Percentiles rank a stretch among this genome's conserved stretches.
phyloP scores from a whole-genome alignment of 2,113 vertebrate genomes.

The Thalassarche chlororhynchos region DNA sequence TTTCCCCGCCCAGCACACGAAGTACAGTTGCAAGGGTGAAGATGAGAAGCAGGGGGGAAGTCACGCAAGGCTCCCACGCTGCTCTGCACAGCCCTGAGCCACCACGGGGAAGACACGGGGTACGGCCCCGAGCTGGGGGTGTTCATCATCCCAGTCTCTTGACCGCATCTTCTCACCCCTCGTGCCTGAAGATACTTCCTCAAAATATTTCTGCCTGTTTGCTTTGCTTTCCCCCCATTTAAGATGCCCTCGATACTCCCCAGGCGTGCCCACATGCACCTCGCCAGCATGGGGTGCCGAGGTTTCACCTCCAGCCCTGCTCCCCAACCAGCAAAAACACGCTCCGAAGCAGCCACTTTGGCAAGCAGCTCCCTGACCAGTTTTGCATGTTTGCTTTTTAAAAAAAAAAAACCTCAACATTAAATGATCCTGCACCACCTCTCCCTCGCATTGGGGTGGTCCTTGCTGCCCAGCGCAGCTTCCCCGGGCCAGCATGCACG shows the following conservation, averaged over 20 bases:
- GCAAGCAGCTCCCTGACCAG: not conserved
- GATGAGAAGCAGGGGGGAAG: not conserved
- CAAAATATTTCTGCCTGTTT: not conserved
- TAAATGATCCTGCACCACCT: not conserved
- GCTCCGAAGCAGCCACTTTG: not conserved
- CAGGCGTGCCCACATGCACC: accelerated
- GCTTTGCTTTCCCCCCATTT: not conserved
- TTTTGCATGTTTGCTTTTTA: not conserved
- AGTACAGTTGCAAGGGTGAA: not conserved
- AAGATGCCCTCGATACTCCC: not conserved
- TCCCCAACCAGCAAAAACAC: not conserved
- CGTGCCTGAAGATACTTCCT: not conserved
- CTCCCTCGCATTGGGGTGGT: not conserved
- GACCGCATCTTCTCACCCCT: not conserved
- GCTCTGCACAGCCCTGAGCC: not conserved
- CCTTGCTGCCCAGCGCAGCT: not conserved
- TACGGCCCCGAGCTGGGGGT: accelerated
- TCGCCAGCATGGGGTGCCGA: accelerated
- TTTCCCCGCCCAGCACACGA: not conserved
- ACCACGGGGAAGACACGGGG: not conserved
- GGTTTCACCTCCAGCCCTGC: not conserved
- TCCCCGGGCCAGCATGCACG: accelerated
- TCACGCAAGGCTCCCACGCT: accelerated
- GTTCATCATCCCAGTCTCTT: not conserved
- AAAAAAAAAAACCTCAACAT: not conserved